Base-by-base conservation (phyloP, 2,888 invertebrate species). In the Orchesella flavescens region DNA sequence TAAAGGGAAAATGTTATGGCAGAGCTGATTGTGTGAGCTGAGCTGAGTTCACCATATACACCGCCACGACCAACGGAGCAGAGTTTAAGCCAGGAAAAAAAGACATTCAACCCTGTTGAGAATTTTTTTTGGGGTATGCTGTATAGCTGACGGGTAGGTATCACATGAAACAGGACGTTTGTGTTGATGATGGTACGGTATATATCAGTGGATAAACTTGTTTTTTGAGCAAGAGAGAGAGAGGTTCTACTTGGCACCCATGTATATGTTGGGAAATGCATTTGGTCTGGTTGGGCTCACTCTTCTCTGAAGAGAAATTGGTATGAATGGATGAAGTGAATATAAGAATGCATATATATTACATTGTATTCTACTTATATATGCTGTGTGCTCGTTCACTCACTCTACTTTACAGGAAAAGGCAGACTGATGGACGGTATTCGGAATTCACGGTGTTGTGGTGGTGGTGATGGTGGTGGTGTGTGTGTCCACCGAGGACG, bases 51-150 rank as follows among this genome's bases (percentile, higher is more conserved):
- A 59, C 2, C 59, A 17, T 19, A 59, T 17, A 59, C 21, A 59
- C 59, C 59, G 19, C 59, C 17, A 59, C 59, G n/a, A 59, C 21
- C 59, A 59, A 2, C 59, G 12, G 21, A 17, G 15, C n/a, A 12
- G 24, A 24, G n/a, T 63, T 15, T 19, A 21, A 34, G 63, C 17
- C 53, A 63, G 55, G 46, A 49, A 74, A 81, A 81, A 81, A 81
- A 81, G 81, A 74, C 81, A 43, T 81, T 81, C 81, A 81, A 81
- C 81, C 63, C 75, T 74, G 75, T 71, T 59, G 80, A 74, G 69
- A 68, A 68, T 61, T 53, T 68, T 73, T 74, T 77, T 77, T 73
- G 68, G 44, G 43, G 44, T 7, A 44, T 19, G 73, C 59, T 72
- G 23, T 57, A 68, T 49, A 49, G 34, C 61, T 63, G 71, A 72